Evolutionary conservation across 2,113 vertebrate genomes (phyloP), one percentile per base, ranked within the genome.

Genomic region (Vanacampus margaritifer): DNA sequence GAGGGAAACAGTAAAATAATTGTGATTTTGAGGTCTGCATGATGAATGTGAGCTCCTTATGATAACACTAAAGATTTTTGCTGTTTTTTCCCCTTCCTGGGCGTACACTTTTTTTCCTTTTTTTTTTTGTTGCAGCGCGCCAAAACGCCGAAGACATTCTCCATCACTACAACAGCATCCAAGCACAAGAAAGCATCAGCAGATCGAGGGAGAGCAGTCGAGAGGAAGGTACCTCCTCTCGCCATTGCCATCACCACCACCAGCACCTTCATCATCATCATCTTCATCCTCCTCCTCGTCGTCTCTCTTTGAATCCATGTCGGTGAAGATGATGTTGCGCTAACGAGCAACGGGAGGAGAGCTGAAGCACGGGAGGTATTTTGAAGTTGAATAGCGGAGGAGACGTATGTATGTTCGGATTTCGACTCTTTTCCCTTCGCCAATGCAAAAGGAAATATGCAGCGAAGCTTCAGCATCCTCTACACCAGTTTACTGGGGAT

Each of bases 371-470:
- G 68, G 75, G 74, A 75, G 32, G 48, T 21, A 37, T 65, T 65
- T 65, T 23, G 76, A 81, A 81, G 85, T 86, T 82, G 63, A 72
- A 81, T 64, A 43, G 71, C 86, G 89, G 90, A 87, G 87, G 32
- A 92, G 91, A 95, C 92, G 92, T 96, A 96, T 98, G 94, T 91
- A 96, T 98, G 94, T 91, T 89, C 87, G 94, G 94, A 95, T 89
- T 94, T 94, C 90, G 92, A 91, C 89, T 95, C 90, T 92, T 92
- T 93, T 92, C 90, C 92, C 94, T 91, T 94, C 95, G 93, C 97
- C 94, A 95, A 98, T 98, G 96, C 94, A 95, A 98, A 94, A 93
- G 93, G 94, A 95, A 98, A 97, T 97, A 98, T 98, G 96, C 96
- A 94, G 95, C 93, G 94, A 93, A 95, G 94, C 93, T 90, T 98